A percentile compares a stretch with the other conserved stretches of the same genome.
Evolutionary conservation across 2,797 vertebrate species (phyloP).

Genomic region (Lacerta viridis): DNA sequence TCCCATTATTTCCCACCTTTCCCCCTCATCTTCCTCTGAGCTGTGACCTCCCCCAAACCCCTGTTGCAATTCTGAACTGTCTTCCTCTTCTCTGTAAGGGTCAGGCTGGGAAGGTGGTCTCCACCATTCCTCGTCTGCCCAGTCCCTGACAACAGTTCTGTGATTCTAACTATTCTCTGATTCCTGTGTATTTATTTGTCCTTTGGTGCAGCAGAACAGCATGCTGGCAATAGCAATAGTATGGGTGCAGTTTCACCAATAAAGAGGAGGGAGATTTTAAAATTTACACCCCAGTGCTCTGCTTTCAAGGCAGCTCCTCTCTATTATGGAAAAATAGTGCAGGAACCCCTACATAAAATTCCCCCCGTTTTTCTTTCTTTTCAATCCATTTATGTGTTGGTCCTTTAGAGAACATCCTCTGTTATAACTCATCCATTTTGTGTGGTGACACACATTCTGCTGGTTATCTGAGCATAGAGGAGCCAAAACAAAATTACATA

Average conservation of each 20-base stretch:
- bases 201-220: not conserved
- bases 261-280: not conserved
- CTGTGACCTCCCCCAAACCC: too few relatives aligned
- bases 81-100: too few relatives aligned
- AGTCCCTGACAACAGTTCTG: too few relatives aligned
- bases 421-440: not conserved
- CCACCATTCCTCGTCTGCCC: too few relatives aligned
- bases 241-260: not conserved
- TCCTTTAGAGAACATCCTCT: not conserved
- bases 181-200: too few relatives aligned
- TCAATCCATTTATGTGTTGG: not conserved
- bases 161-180: too few relatives aligned
- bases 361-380: not conserved
- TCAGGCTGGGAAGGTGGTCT: too few relatives aligned
- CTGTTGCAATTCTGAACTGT: too few relatives aligned
- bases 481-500: conserved; percentile 1
- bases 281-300: not conserved
- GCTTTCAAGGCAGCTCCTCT: not conserved
- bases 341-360: not conserved
- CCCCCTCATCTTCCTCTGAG: too few relatives aligned
- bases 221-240: not conserved
- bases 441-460: not conserved
- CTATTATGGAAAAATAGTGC: not conserved
- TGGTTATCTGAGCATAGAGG: not conserved
- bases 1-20: too few relatives aligned